Percentiles rank a stretch among this genome's conserved stretches.
Evolutionary conservation across 2,888 invertebrate genomes (phyloP).

Genomic region (Drosophila dives): DNA sequence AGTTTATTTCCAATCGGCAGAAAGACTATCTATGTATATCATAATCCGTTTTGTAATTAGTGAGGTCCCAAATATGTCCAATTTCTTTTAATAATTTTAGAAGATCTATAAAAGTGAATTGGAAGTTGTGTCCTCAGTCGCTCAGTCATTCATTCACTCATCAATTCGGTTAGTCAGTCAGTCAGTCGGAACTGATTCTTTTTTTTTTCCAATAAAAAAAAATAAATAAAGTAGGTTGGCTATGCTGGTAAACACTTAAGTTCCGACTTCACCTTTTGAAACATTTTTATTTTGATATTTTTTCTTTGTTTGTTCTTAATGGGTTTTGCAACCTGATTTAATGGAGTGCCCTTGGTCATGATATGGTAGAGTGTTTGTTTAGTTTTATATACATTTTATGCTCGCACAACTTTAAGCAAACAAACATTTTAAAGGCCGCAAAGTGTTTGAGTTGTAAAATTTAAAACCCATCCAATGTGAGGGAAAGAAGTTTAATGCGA

Average conservation of each 20-base stretch:
- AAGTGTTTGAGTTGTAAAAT: slow-evolving; percentile 34
- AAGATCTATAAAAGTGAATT: not conserved
- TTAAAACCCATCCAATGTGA: slow-evolving; percentile 19
- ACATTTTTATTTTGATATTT: slow-evolving; percentile 7
- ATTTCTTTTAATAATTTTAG: not conserved
- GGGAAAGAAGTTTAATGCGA: slow-evolving; percentile 55
- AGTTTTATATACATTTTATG: slow-evolving; percentile 25
- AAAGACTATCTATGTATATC: not conserved
- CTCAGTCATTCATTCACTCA: not conserved
- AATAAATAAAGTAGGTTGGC: slow-evolving; percentile 16
- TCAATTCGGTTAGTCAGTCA: not conserved
- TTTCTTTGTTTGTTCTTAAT: slow-evolving; percentile 49
- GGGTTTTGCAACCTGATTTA: slow-evolving; percentile 45
- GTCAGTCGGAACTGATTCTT: not conserved
- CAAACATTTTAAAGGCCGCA: slow-evolving; percentile 61
- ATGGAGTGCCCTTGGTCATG: slow-evolving; percentile 34
- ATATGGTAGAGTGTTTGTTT: slow-evolving; percentile 41
- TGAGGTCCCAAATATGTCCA: not conserved
- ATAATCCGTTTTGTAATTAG: not conserved
- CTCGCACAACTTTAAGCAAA: slow-evolving; percentile 53
- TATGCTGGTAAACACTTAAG: slow-evolving; percentile 52
- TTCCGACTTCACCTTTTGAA: slow-evolving; percentile 38
- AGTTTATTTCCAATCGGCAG: not conserved
- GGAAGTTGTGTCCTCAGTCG: not conserved
- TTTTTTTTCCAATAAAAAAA: slow-evolving; percentile 68